A percentile compares a stretch with the other conserved stretches of the same genome.
Conservation (phyloP, 2,797 vertebrate genomes). For the Leptodactylus fallax region DNA sequence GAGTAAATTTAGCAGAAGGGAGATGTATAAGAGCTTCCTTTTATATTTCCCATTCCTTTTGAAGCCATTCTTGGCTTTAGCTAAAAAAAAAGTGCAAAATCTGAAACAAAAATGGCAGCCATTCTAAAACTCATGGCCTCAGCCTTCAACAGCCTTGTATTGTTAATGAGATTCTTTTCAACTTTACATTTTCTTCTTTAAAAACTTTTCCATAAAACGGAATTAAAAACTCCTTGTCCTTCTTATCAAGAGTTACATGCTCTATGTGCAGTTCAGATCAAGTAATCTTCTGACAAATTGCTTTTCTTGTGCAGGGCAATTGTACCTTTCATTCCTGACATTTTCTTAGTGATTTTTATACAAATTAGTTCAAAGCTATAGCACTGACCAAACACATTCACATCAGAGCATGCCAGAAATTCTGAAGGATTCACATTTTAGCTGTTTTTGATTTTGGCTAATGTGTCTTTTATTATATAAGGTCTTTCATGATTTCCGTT, state of each 20-base stretch:
- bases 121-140: no score
- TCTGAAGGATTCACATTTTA: background rate
- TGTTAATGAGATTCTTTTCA: conserved; percentile 36
- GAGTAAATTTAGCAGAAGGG: no score
- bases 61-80: no score
- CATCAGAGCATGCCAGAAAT: background rate
- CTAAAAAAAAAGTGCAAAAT: no score
- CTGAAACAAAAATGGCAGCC: no score
- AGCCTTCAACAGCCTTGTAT: background rate
- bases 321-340: conserved; percentile 57
- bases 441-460: background rate
- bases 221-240: conserved; percentile 15
- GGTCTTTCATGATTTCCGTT: background rate
- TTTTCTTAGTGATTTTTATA: conserved; percentile 61
- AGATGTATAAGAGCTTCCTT: no score
- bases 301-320: conserved; percentile 64
- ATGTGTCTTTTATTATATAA: background rate
- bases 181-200: conserved; percentile 63
- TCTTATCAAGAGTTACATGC: conserved; percentile 12
- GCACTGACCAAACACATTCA: conserved; percentile 9
- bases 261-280: conserved; percentile 29
- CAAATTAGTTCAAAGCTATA: conserved; percentile 60
- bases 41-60: no score
- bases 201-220: conserved; percentile 17
- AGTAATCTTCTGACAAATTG: conserved; percentile 48